A percentile compares a stretch with the other conserved stretches of the same genome.
These are phyloP conservation scores for Leucophora obtusa DNA, from an alignment of 2,888 invertebrate genomes.

Conservation along the genomic window DNA sequence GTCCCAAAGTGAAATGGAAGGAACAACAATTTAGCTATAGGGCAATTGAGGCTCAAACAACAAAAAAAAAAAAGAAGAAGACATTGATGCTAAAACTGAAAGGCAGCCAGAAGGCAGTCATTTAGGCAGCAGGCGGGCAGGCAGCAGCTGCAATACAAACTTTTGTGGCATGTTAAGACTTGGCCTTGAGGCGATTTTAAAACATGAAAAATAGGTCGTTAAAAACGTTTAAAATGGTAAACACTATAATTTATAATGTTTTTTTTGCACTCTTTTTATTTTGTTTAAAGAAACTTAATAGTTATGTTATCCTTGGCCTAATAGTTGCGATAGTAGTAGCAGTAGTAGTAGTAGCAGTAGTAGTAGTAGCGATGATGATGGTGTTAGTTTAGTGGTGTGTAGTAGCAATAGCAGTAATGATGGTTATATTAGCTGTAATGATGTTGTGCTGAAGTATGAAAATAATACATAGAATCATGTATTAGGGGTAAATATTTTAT, in stretches of 20 bases:
- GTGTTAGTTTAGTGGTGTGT: no score
- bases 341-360: background rate
- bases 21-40: background rate
- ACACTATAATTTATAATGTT: conserved; percentile 60
- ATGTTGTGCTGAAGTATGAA: conserved; percentile 27
- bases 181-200: conserved; percentile 60
- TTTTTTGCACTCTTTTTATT: conserved; percentile 14
- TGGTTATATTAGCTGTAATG: background rate
- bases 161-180: conserved; percentile 62
- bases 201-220: conserved; percentile 60
- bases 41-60: background rate
- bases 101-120: conserved; percentile 13
- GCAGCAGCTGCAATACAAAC: conserved; percentile 55
- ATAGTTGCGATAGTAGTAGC: conserved; percentile 17
- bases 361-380: conserved; percentile 3
- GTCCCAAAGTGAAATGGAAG: background rate
- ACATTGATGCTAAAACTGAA: conserved; percentile 40
- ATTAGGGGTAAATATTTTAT: conserved; percentile 10
- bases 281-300: conserved; percentile 46
- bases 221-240: conserved; percentile 60
- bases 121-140: conserved; percentile 21
- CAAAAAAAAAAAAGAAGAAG: conserved; percentile 8
- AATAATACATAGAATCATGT: conserved; percentile 4
- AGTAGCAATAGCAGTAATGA: background rate
- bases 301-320: conserved; percentile 62